A percentile compares a stretch with the other conserved stretches of the same genome.
Evolutionary conservation across 1,140 invertebrate species (phyloP).

Genomic region (Drosophila dunni): DNA sequence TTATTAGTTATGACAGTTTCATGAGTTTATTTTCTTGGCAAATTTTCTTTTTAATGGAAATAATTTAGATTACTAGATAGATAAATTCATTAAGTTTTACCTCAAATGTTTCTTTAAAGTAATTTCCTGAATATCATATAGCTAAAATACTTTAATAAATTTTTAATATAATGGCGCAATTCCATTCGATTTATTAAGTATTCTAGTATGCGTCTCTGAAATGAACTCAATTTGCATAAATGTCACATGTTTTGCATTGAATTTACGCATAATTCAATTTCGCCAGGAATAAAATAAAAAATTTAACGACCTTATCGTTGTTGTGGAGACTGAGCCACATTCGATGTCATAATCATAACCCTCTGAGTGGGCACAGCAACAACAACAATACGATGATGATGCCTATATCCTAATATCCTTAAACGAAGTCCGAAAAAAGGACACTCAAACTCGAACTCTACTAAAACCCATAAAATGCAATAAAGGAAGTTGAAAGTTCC

Average conservation of each 20-base stretch:
- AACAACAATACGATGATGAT: conserved; percentile 26
- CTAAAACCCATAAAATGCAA: conserved; percentile 74
- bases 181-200: conserved; percentile 2
- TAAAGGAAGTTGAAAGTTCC: conserved; percentile 82
- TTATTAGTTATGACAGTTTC: no score
- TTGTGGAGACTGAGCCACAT: conserved; percentile 21
- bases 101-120: no score
- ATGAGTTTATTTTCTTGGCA: no score
- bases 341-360: conserved; percentile 75
- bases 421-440: conserved; percentile 34
- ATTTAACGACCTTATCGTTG: conserved; percentile 35
- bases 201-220: conserved; percentile 1
- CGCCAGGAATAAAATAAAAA: conserved; percentile 32
- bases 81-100: no score
- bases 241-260: conserved; percentile 48
- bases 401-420: conserved; percentile 37
- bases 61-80: no score
- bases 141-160: conserved; percentile 13
- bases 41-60: no score
- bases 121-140: background rate
- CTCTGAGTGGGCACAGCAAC: conserved; percentile 32
- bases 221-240: conserved; percentile 67
- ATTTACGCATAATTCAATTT: conserved; percentile 53
- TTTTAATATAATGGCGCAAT: conserved; percentile 1
- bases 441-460: conserved; percentile 48